A percentile compares a stretch with the other conserved stretches of the same genome.
phyloP scores from a whole-genome alignment of 2,797 vertebrate genomes.

The Melanotaenia trifasciata region DNA sequence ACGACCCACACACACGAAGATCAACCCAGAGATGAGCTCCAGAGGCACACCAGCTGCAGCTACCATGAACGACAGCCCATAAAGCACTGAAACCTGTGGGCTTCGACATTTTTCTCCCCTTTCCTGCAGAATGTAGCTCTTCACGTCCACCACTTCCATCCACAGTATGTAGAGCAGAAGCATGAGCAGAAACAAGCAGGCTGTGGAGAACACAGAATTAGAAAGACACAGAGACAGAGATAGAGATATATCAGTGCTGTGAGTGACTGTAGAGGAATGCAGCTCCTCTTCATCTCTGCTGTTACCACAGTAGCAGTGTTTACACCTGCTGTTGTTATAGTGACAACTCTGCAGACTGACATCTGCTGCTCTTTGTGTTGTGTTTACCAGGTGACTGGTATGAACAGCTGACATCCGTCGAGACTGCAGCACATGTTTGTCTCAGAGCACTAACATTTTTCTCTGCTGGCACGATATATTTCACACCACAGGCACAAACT shows the following conservation, averaged over 20 bases:
- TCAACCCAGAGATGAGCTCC: constrained; percentile 83
- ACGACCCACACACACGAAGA: constrained; percentile 86
- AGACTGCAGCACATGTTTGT: constrained; percentile 26
- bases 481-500: constrained; percentile 1
- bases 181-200: constrained; percentile 82
- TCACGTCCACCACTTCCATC: constrained; percentile 89
- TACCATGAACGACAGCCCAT: constrained; percentile 90
- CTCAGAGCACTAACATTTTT: constrained; percentile 22
- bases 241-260: constrained; percentile 1
- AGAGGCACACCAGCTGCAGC: constrained; percentile 85
- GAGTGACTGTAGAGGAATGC: constrained; percentile 48
- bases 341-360: constrained; percentile 35
- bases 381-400: constrained; percentile 56
- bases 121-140: constrained; percentile 87
- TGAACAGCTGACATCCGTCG: constrained; percentile 62
- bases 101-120: constrained; percentile 77
- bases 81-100: constrained; percentile 73
- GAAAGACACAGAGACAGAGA: constrained; percentile 9
- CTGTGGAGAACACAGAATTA: constrained; percentile 63
- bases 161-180: constrained; percentile 88
- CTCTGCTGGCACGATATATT: background rate
- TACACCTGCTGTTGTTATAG: constrained; percentile 57
- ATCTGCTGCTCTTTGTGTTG: constrained; percentile 41
- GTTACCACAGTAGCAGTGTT: constrained; percentile 55
- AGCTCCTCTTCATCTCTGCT: constrained; percentile 35